Base-by-base conservation (phyloP, 1,140 invertebrate species). In the Heliothis virescens region DNA sequence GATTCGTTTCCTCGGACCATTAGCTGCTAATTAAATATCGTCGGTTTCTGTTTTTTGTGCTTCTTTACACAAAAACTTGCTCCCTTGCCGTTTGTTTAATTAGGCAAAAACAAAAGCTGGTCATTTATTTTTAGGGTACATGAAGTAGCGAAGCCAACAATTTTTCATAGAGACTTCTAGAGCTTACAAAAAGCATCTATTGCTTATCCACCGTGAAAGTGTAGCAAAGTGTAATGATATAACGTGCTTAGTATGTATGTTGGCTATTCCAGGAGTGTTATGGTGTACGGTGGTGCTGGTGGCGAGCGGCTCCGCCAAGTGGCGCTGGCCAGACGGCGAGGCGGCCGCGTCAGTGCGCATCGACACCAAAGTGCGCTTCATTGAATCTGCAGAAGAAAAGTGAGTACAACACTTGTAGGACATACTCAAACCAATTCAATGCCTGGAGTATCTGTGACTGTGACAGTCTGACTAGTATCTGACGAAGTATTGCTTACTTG, bases 321-420 rank as follows among this genome's bases (percentile, higher is more conserved):
- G 87, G 87, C 82, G 82, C 69, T 91, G 88, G 83, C 90, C 88
- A 48, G 87, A 87, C 18, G 79, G 71, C 7, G 63, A 50, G 10
- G 80, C 60, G 9, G 79, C 79, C 0, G 83, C 82, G 1, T 86
- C 89, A n/a, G 85, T 90, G 21, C 85, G 87, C 15, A 89, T 94
- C 29, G 91, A 94, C 80, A 84, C 84, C 79, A 92, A 92, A 76
- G 88, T 92, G 48, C 85, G 81, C 5, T 91, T 92, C 79, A 63
- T 79, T 11, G 90, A 92, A 41, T 41, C 55, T 0, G 80, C 83
- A 7, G 63, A 73, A 0, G 63, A 50, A 48, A 87, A 80, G 89
- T 90, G 3, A 81, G 83, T 85, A 34, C 15, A 3, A 12, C 41
- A 41, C 34, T 41, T 41, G 34, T 41, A 5, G 34, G 9, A 7